Evolutionary conservation across 2,113 vertebrate genomes (phyloP), one percentile per base, ranked within the genome.

Genomic region (Cinclus cinclus): DNA sequence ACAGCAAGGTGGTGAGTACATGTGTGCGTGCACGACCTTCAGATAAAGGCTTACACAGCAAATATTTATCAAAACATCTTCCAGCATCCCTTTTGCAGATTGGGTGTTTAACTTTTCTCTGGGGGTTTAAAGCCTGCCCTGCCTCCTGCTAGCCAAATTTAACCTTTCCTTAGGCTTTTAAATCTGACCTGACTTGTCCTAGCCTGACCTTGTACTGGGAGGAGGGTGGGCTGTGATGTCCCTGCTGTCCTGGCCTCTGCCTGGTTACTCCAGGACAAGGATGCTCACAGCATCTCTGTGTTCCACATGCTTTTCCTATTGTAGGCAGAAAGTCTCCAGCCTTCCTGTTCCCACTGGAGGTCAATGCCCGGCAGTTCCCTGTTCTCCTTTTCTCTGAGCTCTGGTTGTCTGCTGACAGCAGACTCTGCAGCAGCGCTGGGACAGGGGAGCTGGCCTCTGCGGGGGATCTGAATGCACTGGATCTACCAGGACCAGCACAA

Each of bases 191-290:
- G 28, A 7, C 46, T 84, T 73, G 60, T 93, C 69, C 65, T 88
- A 62, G 28, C 73, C 78, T 95, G 94, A 80, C 92, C 90, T 92
- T 74, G 83, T 30, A 23, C 63, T 58, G 67, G 74, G 53, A 78
- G 69, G 80, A 47, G 73, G 44, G 41, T 71, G 60, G 50, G 59
- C 70, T 77, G 46, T 50, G 39, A 6, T 39, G 55, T 83, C 52
- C 41, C 39, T 52, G 25, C 92, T 89, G 49, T 6, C 6, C 20
- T 50, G 35, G 46, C 80, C 79, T 41, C 89, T 83, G 79, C 73
- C 80, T 79, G 81, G 91, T 95, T 89, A 91, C 50, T 95, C 67
- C 42, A 58, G 95, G 93, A 71, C 67, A 77, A 64, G 25, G 88
- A 73, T 85, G 85, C 84, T 85, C 6, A 1, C 47, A 25, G 82